These are phyloP conservation scores for Ditula angustiorana DNA, from an alignment of 2,888 invertebrate genomes.

Conservation along the genomic window DNA sequence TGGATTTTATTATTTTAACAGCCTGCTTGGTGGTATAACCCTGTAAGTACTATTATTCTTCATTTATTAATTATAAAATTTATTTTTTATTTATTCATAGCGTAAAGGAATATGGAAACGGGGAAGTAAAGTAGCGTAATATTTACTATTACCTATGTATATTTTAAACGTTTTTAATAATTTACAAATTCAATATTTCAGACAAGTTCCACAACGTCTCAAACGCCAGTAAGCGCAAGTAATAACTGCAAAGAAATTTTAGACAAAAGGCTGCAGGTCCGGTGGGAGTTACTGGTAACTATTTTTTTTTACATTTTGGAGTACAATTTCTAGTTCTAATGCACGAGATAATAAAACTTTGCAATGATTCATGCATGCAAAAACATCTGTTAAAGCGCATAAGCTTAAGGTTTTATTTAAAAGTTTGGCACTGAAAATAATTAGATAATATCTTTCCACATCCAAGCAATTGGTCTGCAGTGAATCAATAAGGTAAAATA, in stretches of 20 bases:
- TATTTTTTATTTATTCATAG: not conserved
- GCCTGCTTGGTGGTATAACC: conserved; percentile 97
- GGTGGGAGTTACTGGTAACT: conserved; percentile 91
- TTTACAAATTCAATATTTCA: conserved; percentile 68
- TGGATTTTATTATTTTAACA: conserved; percentile 69
- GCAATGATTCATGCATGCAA: conserved; percentile 32
- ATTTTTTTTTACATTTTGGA: conserved; percentile 40
- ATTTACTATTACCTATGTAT: not conserved
- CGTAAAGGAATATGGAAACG: not conserved
- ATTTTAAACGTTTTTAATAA: not conserved
- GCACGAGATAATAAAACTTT: conserved; percentile 13
- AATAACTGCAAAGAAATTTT: conserved; percentile 94
- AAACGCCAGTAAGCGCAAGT: conserved; percentile 82
- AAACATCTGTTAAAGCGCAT: conserved; percentile 30
- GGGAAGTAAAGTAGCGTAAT: not conserved
- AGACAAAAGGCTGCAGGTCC: conserved; percentile 93
- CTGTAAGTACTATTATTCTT: conserved; percentile 88
- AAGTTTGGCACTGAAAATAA: conserved; percentile 28
- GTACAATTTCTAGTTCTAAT: not conserved
- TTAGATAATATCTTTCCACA: conserved; percentile 53
- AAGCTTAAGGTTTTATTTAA: conserved; percentile 22
- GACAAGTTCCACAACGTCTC: conserved; percentile 92
- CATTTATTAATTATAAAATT: not conserved
- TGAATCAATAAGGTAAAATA: conserved; percentile 67
- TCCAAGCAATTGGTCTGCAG: conserved; percentile 65